Conservation (phyloP, 2,888 invertebrate genomes). For the Apamea anceps region DNA sequence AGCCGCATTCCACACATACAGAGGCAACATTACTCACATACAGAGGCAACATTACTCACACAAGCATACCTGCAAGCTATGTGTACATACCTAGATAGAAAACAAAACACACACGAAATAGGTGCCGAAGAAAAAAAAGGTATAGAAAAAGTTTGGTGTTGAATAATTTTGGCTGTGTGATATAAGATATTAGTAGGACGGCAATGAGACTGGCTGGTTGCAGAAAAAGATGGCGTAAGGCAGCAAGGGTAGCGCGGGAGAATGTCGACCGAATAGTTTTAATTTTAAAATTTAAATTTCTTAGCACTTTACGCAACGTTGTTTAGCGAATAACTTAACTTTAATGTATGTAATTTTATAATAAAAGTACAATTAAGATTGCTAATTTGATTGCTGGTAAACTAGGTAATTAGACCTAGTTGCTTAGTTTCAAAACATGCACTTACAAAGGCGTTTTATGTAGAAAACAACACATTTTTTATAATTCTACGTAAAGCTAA, state of each 20-base stretch:
- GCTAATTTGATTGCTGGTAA: slow-evolving; percentile 24
- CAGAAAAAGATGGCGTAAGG: slow-evolving; percentile 23
- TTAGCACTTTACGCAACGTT: slow-evolving; percentile 9
- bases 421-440: slow-evolving; percentile 14
- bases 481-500: slow-evolving; percentile 24
- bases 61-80: slow-evolving; percentile 27
- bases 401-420: slow-evolving; percentile 10
- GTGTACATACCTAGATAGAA: slow-evolving; percentile 8
- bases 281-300: slow-evolving; percentile 30
- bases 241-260: neutral
- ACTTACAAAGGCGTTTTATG: neutral
- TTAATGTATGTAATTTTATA: slow-evolving; percentile 25
- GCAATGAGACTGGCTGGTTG: slow-evolving; percentile 13
- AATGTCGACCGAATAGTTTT: slow-evolving; percentile 19
- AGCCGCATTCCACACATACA: slow-evolving; percentile 76
- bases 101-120: slow-evolving; percentile 8
- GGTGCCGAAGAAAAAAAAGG: neutral
- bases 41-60: slow-evolving; percentile 54
- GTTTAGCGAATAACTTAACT: slow-evolving; percentile 4
- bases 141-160: slow-evolving; percentile 6
- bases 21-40: slow-evolving; percentile 51
- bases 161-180: neutral
- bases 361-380: slow-evolving; percentile 30
- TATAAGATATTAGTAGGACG: slow-evolving; percentile 18
- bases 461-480: neutral